phyloP scores from a whole-genome alignment of 2,888 invertebrate species.

The Marronus borbonicus region DNA sequence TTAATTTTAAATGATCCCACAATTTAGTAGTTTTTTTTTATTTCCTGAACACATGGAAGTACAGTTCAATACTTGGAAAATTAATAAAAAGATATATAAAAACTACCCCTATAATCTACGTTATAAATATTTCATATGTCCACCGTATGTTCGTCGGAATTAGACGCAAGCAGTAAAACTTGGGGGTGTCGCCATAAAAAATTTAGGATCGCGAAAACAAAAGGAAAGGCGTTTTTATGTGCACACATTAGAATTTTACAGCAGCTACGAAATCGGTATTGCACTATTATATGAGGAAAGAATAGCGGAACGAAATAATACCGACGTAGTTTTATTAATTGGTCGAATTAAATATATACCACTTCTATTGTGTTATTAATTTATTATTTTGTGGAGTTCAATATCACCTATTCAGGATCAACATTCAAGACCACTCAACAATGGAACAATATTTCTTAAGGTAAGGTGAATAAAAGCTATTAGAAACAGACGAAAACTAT shows the following conservation, averaged over 20 bases:
- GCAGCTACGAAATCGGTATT: neutral
- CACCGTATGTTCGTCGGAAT: neutral
- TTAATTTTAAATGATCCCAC: too few species aligned
- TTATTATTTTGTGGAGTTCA: too few species aligned
- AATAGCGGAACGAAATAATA: neutral
- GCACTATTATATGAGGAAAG: neutral
- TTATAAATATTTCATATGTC: conserved; percentile 13
- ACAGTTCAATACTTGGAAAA: neutral
- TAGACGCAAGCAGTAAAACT: neutral
- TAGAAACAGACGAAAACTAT: too few species aligned
- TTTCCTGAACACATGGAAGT: neutral
- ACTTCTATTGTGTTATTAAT: too few species aligned
- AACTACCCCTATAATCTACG: neutral
- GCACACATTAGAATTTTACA: neutral
- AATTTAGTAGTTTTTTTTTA: neutral
- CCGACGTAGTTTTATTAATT: too few species aligned
- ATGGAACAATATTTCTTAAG: too few species aligned
- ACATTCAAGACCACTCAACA: too few species aligned
- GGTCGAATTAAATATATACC: too few species aligned
- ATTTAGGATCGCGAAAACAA: neutral
- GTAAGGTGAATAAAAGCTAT: too few species aligned
- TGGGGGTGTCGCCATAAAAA: conserved; percentile 9
- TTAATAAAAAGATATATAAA: neutral
- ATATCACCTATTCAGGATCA: too few species aligned
- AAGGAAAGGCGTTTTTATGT: conserved; percentile 2